phyloP scores from a whole-genome alignment of 2,113 vertebrate genomes.

The Rhinolophus ferrumequinum region DNA sequence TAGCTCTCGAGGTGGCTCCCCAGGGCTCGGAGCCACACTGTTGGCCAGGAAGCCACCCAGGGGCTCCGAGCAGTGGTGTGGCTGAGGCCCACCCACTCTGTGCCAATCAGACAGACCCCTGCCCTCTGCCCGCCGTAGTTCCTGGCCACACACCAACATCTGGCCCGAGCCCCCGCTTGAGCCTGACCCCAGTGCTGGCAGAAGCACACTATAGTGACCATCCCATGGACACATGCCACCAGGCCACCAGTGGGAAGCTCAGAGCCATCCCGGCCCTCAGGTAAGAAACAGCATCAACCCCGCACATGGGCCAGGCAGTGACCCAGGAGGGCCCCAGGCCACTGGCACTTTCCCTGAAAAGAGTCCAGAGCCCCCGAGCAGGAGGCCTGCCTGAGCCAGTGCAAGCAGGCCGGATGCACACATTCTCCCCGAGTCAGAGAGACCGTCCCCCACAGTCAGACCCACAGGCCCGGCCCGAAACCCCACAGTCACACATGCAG shows the following conservation, averaged over 20 bases:
- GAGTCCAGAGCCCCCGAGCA: neutral
- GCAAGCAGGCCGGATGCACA: neutral
- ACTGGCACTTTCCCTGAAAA: neutral
- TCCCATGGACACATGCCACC: neutral
- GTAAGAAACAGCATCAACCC: neutral
- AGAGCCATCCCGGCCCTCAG: no score
- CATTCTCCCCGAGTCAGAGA: neutral
- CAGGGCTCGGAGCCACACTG: neutral
- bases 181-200: neutral
- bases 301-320: fast-evolving
- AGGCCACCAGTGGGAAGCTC: neutral
- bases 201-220: neutral
- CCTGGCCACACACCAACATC: neutral
- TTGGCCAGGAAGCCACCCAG: neutral
- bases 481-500: neutral
- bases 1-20: neutral
- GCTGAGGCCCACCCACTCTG: neutral
- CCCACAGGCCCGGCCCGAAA: neutral
- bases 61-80: neutral
- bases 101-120: neutral
- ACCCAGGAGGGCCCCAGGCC: neutral
- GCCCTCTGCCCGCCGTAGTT: neutral
- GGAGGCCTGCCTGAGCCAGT: neutral
- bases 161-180: neutral
- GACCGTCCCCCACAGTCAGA: neutral